These are phyloP conservation scores for Phenganax subtilis DNA, from an alignment of 92 coral and sea anemone genomes.

Conservation along the genomic window DNA sequence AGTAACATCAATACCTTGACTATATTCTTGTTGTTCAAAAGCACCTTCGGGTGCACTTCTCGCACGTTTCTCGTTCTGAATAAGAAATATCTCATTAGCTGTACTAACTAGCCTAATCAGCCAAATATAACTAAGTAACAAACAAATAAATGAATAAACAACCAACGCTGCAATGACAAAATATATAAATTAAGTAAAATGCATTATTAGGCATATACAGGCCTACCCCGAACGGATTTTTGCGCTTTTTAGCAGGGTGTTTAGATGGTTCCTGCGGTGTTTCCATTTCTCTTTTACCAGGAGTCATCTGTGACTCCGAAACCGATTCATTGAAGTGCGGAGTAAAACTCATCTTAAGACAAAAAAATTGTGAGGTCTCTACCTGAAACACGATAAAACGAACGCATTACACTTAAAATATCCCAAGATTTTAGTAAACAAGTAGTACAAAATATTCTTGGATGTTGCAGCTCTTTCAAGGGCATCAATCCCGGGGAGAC, in stretches of 20 bases:
- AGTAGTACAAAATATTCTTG: too few species aligned
- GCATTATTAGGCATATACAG: not conserved
- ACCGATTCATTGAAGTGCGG: conserved; percentile 9
- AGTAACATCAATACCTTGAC: not conserved
- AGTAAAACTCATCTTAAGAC: conserved; percentile 26
- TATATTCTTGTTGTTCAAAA: conserved; percentile 33
- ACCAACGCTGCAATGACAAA: not conserved
- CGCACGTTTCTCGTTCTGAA: conserved; percentile 1
- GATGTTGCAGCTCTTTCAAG: too few species aligned
- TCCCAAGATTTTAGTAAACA: too few species aligned
- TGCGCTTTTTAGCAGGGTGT: conserved; percentile 22
- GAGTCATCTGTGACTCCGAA: not conserved
- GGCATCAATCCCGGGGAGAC: too few species aligned
- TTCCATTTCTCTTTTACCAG: conserved; percentile 27
- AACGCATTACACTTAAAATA: not conserved
- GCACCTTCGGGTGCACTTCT: conserved; percentile 5
- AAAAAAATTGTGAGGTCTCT: not conserved
- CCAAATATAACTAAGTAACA: not conserved
- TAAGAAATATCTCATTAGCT: not conserved
- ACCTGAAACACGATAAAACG: not conserved
- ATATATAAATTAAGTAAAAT: not conserved
- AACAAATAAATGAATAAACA: not conserved
- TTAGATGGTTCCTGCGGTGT: not conserved
- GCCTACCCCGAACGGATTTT: conserved; percentile 25
- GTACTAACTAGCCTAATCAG: not conserved